Evolutionary conservation across 2,113 vertebrate genomes (phyloP).

Genomic region (Hippopotamus amphibius): DNA sequence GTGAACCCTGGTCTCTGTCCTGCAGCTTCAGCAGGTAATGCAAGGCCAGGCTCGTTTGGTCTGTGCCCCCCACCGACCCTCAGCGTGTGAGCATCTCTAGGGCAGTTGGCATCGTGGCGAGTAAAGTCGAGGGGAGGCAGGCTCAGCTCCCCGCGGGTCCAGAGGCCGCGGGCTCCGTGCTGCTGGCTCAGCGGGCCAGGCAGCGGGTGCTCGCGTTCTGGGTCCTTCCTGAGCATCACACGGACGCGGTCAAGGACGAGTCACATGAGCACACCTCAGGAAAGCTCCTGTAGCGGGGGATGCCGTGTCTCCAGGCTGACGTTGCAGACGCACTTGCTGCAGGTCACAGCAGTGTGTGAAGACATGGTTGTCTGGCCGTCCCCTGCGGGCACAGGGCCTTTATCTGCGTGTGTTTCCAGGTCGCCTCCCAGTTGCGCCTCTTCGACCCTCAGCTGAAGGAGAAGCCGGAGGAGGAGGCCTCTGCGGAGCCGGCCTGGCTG

Average conservation of each 20-base stretch:
- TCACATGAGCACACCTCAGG: accelerated
- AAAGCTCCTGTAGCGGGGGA: accelerated
- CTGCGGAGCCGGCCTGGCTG: constrained; percentile 93
- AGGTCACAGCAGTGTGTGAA: accelerated
- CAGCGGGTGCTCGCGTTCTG: too few relatives aligned
- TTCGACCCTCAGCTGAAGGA: constrained; percentile 98
- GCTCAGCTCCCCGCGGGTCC: not conserved
- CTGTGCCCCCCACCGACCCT: accelerated
- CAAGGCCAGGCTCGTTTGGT: not conserved
- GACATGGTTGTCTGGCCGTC: accelerated
- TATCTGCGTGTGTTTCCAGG: constrained; percentile 80
- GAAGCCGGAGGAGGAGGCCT: constrained; percentile 95
- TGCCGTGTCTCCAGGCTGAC: accelerated
- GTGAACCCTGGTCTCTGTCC: accelerated
- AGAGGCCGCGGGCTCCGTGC: not conserved
- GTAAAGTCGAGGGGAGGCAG: not conserved
- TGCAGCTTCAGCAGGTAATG: accelerated
- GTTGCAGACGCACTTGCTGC: accelerated
- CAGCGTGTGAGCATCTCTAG: accelerated
- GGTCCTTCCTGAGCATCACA: not conserved
- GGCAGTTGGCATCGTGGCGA: accelerated
- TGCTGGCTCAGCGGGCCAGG: too few relatives aligned
- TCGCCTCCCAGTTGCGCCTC: constrained; percentile 94
- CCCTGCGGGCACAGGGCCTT: not conserved
- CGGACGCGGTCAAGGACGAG: accelerated